Evolutionary conservation across 2,888 invertebrate genomes (phyloP), one percentile per base, ranked within the genome.

Genomic region (Drosophila ezoana): DNA sequence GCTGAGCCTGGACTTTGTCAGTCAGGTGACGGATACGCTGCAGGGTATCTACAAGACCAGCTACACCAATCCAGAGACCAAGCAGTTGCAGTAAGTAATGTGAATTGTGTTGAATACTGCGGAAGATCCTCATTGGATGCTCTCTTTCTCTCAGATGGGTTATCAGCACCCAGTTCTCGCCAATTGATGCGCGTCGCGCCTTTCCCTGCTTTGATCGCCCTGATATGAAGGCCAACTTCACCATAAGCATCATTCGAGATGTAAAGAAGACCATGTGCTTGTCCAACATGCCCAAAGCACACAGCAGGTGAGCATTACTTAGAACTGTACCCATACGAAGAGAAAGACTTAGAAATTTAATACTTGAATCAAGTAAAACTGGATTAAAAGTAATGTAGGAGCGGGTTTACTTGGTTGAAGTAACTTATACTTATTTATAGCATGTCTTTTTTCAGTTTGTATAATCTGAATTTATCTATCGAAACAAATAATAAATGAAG

Each of bases 161-260:
- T 91, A 95, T 94, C 1, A 95, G 95, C 6, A 97, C 97, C 0
- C 97, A 97, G 86, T 96, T 97, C 89, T 95, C 97, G 70, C 95
- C 96, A 0, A 95, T 95, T 0, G 95, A 96, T 83, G 97, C 97
- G 0, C 94, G 97, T 41, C 93, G 95, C 84, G 97, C 96, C 0
- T 97, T 97, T 90, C 97, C 97, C 6, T 97, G 97, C 90, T 96
- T 97, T 87, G 98, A 98, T 86, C 97, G 97, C 77, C 97, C 97
- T 2, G 93, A 94, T 14, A 95, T 96, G 89, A 97, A 97, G 90
- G 96, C 97, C 0, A 94, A 93, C 35, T 97, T 97, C 75, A 93
- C 93, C 8, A 93, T 98, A 23, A 95, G 94, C 56, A 94, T 97
- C 52, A 93, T 93, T 5, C 93, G 95, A 76, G 93, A 94, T 16